phyloP scores from a whole-genome alignment of 2,797 vertebrate genomes.

The Crocidura indochinensis region DNA sequence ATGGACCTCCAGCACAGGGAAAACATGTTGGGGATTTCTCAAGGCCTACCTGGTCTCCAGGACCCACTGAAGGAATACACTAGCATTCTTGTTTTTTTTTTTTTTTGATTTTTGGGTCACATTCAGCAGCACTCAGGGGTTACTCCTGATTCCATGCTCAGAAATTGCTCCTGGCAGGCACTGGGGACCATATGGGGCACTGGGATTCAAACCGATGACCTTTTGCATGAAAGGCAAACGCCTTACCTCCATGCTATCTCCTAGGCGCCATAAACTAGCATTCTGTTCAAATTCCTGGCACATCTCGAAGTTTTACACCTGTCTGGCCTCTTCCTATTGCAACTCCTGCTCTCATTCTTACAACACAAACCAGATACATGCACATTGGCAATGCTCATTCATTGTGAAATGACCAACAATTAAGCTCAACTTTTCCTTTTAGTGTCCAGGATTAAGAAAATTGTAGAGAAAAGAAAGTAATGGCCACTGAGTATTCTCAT shows the following conservation, averaged over 20 bases:
- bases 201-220: no score
- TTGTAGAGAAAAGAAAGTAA: background rate
- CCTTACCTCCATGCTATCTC: no score
- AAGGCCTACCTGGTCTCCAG: constrained; percentile 79
- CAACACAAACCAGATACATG: constrained; percentile 18
- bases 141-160: no score
- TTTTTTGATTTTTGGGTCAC: no score
- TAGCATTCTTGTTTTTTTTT: no score
- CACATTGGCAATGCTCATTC: background rate
- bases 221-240: no score
- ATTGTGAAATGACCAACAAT: background rate
- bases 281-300: constrained; percentile 85
- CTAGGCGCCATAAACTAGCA: no score
- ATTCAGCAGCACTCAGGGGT: no score
- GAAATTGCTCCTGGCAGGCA: no score
- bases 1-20: background rate
- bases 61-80: constrained; percentile 82
- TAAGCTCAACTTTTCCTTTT: background rate
- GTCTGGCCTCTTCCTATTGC: constrained; percentile 81
- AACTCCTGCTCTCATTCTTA: constrained; percentile 84
- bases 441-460: background rate
- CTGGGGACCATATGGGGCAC: no score
- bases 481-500: background rate
- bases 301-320: constrained; percentile 83
- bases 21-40: background rate